Evolutionary conservation across 2,113 vertebrate species (phyloP).

Genomic region (Oophaga pumilio): DNA sequence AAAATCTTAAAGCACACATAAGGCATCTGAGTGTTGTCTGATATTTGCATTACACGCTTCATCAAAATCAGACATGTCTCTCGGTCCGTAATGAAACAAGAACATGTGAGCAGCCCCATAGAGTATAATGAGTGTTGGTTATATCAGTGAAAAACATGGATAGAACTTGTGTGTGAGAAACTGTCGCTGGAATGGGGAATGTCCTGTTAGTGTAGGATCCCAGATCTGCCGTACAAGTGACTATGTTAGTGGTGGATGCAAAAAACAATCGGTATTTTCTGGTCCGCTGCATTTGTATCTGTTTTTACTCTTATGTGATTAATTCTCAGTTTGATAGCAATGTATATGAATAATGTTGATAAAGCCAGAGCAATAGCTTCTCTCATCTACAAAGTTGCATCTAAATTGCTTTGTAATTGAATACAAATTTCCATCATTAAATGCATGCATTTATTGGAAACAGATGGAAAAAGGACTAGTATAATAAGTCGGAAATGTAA

Average conservation of each 20-base stretch:
- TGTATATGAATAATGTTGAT: neutral
- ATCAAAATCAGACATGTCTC: too few relatives aligned
- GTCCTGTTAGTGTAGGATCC: neutral
- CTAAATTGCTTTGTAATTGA: neutral
- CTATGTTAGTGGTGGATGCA: neutral
- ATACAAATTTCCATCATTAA: constrained; percentile 5
- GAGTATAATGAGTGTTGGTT: too few relatives aligned
- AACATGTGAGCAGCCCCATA: too few relatives aligned
- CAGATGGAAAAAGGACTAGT: neutral
- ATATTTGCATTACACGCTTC: too few relatives aligned
- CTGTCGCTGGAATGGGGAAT: too few relatives aligned
- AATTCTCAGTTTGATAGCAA: neutral
- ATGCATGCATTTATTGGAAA: neutral
- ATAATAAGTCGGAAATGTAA: neutral
- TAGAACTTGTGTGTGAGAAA: too few relatives aligned
- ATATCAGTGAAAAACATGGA: too few relatives aligned
- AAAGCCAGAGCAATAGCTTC: neutral
- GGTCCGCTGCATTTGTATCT: neutral
- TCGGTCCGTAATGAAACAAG: too few relatives aligned
- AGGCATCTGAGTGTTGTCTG: too few relatives aligned
- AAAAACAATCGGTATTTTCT: neutral
- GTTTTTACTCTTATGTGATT: neutral
- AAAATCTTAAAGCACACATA: too few relatives aligned
- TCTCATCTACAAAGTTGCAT: neutral
- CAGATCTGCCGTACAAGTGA: neutral